Conservation (phyloP, 2,113 vertebrate species). For the Plectropomus leopardus region DNA sequence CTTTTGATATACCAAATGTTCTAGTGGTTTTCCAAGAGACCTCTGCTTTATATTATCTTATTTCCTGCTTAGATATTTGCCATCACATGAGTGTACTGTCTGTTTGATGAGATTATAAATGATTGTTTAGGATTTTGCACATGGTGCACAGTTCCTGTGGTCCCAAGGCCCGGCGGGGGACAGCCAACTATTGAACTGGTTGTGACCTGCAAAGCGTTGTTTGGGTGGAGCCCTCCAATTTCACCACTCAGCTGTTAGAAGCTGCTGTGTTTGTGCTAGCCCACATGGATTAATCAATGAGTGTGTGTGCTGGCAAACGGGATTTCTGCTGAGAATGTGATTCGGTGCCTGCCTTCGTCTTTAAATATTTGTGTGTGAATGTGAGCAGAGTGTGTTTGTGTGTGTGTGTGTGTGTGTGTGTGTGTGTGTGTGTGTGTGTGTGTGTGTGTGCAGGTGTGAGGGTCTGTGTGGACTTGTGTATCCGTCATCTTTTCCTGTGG, state of each 20-base stretch:
- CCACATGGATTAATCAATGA: constrained; percentile 72
- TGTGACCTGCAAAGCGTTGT: constrained; percentile 73
- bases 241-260: constrained; percentile 71
- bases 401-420: constrained; percentile 10
- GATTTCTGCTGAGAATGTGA: constrained; percentile 47
- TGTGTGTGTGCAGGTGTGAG: constrained; percentile 23
- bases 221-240: constrained; percentile 76
- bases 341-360: constrained; percentile 30
- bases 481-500: constrained; percentile 69
- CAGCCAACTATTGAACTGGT: constrained; percentile 52
- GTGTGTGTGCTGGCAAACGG: constrained; percentile 40
- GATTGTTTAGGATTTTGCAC: constrained; percentile 12
- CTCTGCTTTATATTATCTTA: constrained; percentile 38
- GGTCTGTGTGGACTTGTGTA: constrained; percentile 19
- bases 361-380: constrained; percentile 42
- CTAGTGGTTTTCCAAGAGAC: constrained; percentile 17
- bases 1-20: constrained; percentile 56
- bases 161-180: constrained; percentile 14
- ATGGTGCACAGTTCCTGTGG: constrained; percentile 3
- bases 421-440: constrained; percentile 22
- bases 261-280: constrained; percentile 64
- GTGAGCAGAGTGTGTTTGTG: constrained; percentile 20
- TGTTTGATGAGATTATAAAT: constrained; percentile 33
- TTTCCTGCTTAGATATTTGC: constrained; percentile 22
- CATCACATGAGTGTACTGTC: background rate